Evolutionary conservation across 2,888 invertebrate species (phyloP).

Genomic region (Agrypnus murinus): DNA sequence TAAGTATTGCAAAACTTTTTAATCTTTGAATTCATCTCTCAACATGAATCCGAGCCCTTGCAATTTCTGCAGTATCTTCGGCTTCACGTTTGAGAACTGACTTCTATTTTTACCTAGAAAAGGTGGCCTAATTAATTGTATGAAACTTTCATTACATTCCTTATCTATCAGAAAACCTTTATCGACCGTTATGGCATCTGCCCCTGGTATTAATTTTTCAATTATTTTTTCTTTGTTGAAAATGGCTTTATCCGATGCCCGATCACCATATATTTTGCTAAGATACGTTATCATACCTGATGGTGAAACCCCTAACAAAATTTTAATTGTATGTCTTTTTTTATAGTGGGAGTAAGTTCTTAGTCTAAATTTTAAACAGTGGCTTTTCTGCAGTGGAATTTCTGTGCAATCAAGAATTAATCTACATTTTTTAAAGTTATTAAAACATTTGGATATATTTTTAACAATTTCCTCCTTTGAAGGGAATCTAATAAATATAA

Average conservation of each 20-base stretch:
- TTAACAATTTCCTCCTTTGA: not conserved
- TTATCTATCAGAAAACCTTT: constrained; percentile 6
- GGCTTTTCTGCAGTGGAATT: constrained; percentile 53
- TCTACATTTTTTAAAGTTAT: too few relatives aligned
- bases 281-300: constrained; percentile 1
- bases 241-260: constrained; percentile 1
- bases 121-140: too few relatives aligned
- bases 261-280: not conserved
- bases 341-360: constrained; percentile 2
- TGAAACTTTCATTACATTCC: too few relatives aligned
- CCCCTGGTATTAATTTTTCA: not conserved
- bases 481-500: not conserved
- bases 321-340: constrained; percentile 4
- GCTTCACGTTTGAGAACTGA: constrained; percentile 13
- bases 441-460: constrained; percentile 2
- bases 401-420: constrained; percentile 59
- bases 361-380: constrained; percentile 34
- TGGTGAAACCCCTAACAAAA: not conserved
- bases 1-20: too few relatives aligned
- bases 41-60: constrained; percentile 3
- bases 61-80: constrained; percentile 8
- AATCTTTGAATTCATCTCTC: too few relatives aligned
- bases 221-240: constrained; percentile 4
- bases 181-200: constrained; percentile 7
- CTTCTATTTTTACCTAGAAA: not conserved